Conservation (phyloP, 2,888 invertebrate species). For the Drosophila diplacantha region DNA sequence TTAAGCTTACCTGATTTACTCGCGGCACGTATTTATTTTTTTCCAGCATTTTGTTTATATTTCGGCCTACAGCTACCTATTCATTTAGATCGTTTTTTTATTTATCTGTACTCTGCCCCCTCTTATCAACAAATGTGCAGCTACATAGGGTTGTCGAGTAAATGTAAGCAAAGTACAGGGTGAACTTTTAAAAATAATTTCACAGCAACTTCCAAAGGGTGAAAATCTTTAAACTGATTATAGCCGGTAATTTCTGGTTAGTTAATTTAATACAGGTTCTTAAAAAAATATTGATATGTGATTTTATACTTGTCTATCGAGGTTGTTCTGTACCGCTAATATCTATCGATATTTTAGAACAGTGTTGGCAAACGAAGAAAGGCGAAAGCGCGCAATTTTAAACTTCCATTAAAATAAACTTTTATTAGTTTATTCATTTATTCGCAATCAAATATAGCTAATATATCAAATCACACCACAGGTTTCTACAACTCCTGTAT, state of each 20-base stretch:
- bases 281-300: neutral
- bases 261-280: neutral
- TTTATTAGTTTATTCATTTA: neutral
- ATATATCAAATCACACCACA: constrained; percentile 5
- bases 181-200: neutral
- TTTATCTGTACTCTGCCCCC: constrained; percentile 55
- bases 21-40: constrained; percentile 78
- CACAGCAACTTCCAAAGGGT: too few species aligned
- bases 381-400: neutral
- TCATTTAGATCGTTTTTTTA: constrained; percentile 25
- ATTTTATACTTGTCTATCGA: too few species aligned
- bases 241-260: neutral
- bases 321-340: neutral
- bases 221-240: neutral
- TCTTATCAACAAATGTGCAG: constrained; percentile 42
- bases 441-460: neutral
- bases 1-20: constrained; percentile 77
- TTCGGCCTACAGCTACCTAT: constrained; percentile 9
- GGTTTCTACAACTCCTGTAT: constrained; percentile 11
- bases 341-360: neutral
- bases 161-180: neutral
- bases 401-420: neutral
- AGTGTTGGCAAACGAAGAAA: constrained; percentile 1
- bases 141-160: neutral
- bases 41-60: constrained; percentile 59